Evolutionary conservation across 2,888 invertebrate species (phyloP), one percentile per base, ranked within the genome.

Genomic region (Chironomus riparius): DNA sequence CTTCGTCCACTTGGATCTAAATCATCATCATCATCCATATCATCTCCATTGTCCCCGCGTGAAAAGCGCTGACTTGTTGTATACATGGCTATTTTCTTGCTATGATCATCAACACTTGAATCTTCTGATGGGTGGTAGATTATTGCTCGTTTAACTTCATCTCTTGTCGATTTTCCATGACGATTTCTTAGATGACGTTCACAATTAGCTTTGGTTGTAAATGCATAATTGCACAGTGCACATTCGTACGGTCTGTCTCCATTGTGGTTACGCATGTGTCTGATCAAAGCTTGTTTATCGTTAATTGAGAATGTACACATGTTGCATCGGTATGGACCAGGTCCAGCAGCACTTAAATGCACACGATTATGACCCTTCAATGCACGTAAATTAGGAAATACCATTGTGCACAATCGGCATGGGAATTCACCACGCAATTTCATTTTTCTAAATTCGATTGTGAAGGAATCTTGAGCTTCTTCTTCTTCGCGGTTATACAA

Each of bases 131-230:
- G 93, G 81, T 94, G 93, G 80, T 94, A 93, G 78, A 94, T 93
- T 74, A 97, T 93, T 5, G 93, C 89, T 78, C 91, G 90, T 82
- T 95, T 94, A 0, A 97, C 92, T 79, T 97, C 95, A 79, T 95
- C 94, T 76, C 95, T 88, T 1, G 92, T 91, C 1, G 90, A 88
- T 83, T 94, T 94, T 0, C 92, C 91, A 81, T 97, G 97, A 24
- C 95, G 89, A 83, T 97, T 97, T 78, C 96, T 87, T 79, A 97
- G 87, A 83, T 98, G 97, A 5, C 97, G 87, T 84, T 98, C 97
- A 83, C 98, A 98, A 82, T 98, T 97, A 1, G 97, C 97, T 85
- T 97, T 97, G 0, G 97, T 97, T 28, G 97, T 97, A 83, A 98
- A 98, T 2, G 97, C 96, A 81, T 95, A 97, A 81, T 94, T 94